Evolutionary conservation across 2,888 invertebrate genomes (phyloP).

Genomic region (Netelia virgata): DNA sequence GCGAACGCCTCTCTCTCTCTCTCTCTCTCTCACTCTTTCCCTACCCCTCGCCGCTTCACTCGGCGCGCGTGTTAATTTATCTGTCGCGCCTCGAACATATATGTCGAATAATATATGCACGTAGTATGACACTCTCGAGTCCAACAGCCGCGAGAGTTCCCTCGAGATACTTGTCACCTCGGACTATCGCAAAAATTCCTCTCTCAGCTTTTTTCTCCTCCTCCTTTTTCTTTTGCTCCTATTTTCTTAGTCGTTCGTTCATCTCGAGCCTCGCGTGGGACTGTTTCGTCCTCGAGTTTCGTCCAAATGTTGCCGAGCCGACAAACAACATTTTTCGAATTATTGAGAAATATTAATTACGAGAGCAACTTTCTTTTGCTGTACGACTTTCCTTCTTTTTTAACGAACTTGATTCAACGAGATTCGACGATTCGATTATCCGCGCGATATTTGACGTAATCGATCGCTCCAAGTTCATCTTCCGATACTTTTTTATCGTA

Average conservation of each 20-base stretch:
- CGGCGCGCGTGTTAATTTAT: constrained; percentile 33
- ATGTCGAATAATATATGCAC: neutral
- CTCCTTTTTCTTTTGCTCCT: constrained; percentile 13
- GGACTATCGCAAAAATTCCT: constrained; percentile 49
- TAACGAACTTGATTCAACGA: neutral
- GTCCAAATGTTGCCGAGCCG: constrained; percentile 23
- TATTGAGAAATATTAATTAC: constrained; percentile 12
- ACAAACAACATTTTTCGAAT: constrained; percentile 46
- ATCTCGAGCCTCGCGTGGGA: constrained; percentile 35
- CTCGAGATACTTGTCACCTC: constrained; percentile 46
- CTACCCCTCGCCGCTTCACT: constrained; percentile 5
- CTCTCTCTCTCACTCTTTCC: neutral
- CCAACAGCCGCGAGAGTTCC: neutral
- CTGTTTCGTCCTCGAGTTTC: constrained; percentile 28
- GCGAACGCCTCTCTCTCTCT: constrained; percentile 1
- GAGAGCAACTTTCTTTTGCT: neutral
- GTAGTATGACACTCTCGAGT: constrained; percentile 1
- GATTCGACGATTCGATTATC: no score
- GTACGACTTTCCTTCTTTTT: neutral
- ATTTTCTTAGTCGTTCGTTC: constrained; percentile 5
- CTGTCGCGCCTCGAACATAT: constrained; percentile 2
- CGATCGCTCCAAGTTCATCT: no score
- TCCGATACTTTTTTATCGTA: neutral
- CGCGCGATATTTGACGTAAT: neutral
- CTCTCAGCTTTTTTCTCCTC: constrained; percentile 3